Evolutionary conservation across 2,113 vertebrate genomes (phyloP), one percentile per base, ranked within the genome.

Genomic region (Opisthocomus hoazin): DNA sequence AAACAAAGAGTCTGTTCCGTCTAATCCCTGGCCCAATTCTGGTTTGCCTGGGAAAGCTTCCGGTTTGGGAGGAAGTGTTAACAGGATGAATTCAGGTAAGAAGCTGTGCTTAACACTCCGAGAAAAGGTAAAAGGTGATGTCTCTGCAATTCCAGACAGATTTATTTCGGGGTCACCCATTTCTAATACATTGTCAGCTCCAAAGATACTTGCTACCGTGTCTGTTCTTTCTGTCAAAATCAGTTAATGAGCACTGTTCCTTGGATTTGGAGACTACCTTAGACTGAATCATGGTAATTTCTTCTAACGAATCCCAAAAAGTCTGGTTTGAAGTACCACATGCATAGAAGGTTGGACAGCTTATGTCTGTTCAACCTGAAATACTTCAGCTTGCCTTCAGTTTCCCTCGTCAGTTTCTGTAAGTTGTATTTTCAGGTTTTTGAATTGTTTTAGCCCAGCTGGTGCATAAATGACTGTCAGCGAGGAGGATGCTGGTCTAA

Each of bases 61-160:
- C 1, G 71, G 60, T 63, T 97, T 97, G 20, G 96, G 98, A 74
- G 98, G 98, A 91, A 98, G 98, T 45, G 87, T 95, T 89, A 98
- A 96, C 97, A 98, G 98, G 97, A 98, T 98, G 64, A 98, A 98
- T 96, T 98, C 99, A 77, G 99, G 99, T 99, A 98, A 98, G 97
- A 87, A 86, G 64, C 79, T 39, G 27, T 73, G 7, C 30, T 87
- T 48, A 76, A 39, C 7, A 17, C 37, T 77, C 36, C 70, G 30
- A 81, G 51, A 61, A 71, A 57, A 22, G 3, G 4, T 17, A 57
- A 4, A 15, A 60, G 58, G 17, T 65, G 24, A 48, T 70, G 19
- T 51, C 34, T 84, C 19, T 39, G 9, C 30, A 75, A 6, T 86
- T 84, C 26, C 14, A 27, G 9, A 30, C 20, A 2, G 2, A 17